Base-by-base conservation (phyloP, 2,797 vertebrate species). In the Sebastes matsubarae region DNA sequence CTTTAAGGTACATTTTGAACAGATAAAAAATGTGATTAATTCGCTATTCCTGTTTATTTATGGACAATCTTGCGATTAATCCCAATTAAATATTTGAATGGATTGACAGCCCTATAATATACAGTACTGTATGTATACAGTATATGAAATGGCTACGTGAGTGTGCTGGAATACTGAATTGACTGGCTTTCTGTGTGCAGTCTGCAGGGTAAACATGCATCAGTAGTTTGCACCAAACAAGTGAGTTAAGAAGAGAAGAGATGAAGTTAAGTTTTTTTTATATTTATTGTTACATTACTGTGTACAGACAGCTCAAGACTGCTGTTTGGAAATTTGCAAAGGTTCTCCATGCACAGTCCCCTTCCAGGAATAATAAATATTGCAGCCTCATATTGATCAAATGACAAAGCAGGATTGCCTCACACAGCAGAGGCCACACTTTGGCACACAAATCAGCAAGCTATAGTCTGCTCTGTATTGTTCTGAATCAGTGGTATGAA, bases 341-440 rank as follows among this genome's bases (percentile, higher is more conserved):
- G 60, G 76, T 54, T 54, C 79, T 82, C 73, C 79, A 38, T 38
- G 36, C 36, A 81, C 77, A 68, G 76, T 84, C 61, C 9, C 50
- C 72, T 89, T 90, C 79, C 80, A 81, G 85, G 89, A 93, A 93
- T 90, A 77, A 93, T 94, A 88, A 88, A 91, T 90, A 90, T 87
- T 71, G 70, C 81, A 85, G 82, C 89, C 86, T 36, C 86, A 79
- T 85, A 88, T 92, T 92, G 91, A 93, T 94, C 87, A 90, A 84
- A 89, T 90, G 90, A 89, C 88, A 89, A 82, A 81, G 88, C 87
- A 86, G 88, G 84, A 87, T 89, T 90, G 83, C 87, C 82, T 83
- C 68, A 75, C 77, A 71, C 86, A 83, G 84, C 91, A 88, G 80
- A 87, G 61, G 72, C 84, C 63, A 60, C 87, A 38, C 36, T 38